These are phyloP conservation scores for Pterostichus niger DNA, from an alignment of 2,888 invertebrate species.

Conservation along the genomic window DNA sequence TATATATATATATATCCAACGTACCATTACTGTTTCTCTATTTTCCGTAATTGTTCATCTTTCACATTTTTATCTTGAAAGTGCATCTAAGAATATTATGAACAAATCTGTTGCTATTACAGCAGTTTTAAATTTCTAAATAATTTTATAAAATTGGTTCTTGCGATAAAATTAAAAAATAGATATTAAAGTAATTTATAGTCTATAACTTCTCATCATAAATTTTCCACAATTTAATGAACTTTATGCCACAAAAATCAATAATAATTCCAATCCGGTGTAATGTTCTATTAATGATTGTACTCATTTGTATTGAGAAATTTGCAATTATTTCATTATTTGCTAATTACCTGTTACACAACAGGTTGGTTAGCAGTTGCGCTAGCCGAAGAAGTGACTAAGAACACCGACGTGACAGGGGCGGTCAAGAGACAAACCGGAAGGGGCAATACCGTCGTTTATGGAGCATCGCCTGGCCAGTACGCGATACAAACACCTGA, in stretches of 20 bases:
- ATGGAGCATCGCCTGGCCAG: conserved; percentile 56
- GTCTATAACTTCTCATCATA: not conserved
- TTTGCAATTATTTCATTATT: conserved; percentile 46
- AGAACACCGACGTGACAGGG: conserved; percentile 12
- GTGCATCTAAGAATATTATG: too few relatives aligned
- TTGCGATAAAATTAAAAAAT: not conserved
- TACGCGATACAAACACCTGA: conserved; percentile 56
- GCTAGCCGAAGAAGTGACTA: conserved; percentile 55
- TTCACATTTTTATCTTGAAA: too few relatives aligned
- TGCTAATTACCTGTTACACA: conserved; percentile 12
- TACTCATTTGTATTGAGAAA: not conserved
- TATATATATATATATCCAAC: too few relatives aligned
- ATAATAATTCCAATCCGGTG: conserved; percentile 1
- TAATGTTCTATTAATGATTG: not conserved
- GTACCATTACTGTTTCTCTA: not conserved
- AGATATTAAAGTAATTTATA: not conserved
- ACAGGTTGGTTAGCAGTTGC: conserved; percentile 61
- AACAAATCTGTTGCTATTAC: not conserved
- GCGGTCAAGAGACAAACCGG: conserved; percentile 50
- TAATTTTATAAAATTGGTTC: not conserved
- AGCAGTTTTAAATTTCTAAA: not conserved
- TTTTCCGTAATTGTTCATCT: not conserved
- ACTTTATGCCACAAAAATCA: not conserved
- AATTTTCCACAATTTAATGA: conserved; percentile 12
- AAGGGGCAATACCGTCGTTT: conserved; percentile 56